Evolutionary conservation across 2,113 vertebrate genomes (phyloP), one percentile per base, ranked within the genome.

Genomic region (Dipodomys ordii): DNA sequence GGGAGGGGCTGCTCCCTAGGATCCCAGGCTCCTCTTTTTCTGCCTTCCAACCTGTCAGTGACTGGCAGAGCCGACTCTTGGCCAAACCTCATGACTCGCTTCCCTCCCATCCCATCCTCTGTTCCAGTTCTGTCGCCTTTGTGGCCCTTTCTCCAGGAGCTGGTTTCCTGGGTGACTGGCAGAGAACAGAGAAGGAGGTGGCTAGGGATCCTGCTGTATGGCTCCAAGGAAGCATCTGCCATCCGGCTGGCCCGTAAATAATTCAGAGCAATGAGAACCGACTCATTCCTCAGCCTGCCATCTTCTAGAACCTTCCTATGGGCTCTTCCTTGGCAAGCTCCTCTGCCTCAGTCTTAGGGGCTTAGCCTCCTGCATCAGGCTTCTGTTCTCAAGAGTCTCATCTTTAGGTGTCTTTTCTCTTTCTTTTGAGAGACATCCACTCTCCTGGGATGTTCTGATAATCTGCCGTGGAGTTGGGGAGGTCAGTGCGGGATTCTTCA

Each of bases 201-300:
- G 90, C 68, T 74, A 20, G 88, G 78, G 25, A 25, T 35, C 91
- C 88, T 64, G 79, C 92, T 72, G 64, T n/a, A 69, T 78, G 77
- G 94, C 87, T 92, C 67, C 28, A 92, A 92, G 91, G 86, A 88
- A 97, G 91, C 96, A 95, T 95, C 95, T 96, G 96, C 95, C 94
- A 57, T 65, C 85, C 13, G 65, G 89, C 84, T 95, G 94, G 83
- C 79, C 95, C 32, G 96, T 96, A 93, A 97, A 97, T 97, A 94
- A 97, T 95, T 97, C 96, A 97, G 28, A 32, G 82, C 82, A 32
- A 7, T 74, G 92, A 94, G 93, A 80, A 93, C 93, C 96, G 96
- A 97, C 94, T 96, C 92, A 95, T 53, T 91, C 79, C 80, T 22
- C 23, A 69, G 82, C 60, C 87, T 94, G 65, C 91, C 12, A 2